Evolutionary conservation across 2,797 vertebrate species (phyloP).

Genomic region (Xenopus petersii): DNA sequence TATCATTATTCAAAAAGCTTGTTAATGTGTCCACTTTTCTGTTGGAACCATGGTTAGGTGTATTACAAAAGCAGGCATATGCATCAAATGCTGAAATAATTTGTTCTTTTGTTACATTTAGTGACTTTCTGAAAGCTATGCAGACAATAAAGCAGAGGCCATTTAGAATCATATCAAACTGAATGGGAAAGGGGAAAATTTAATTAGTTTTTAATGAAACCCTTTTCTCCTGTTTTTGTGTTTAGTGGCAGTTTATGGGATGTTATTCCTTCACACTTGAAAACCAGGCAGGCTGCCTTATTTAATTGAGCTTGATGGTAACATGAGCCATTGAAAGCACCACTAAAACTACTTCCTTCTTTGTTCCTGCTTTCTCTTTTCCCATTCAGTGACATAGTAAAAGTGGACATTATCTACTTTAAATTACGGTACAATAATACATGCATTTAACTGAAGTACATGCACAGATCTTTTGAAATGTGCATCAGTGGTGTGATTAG

Average conservation of each 20-base stretch:
- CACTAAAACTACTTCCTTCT: slow-evolving; percentile 20
- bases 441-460: too few species aligned
- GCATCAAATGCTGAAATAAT: slow-evolving; percentile 36
- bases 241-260: slow-evolving; percentile 34
- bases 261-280: slow-evolving; percentile 36
- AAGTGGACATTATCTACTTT: not conserved
- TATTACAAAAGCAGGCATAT: slow-evolving; percentile 38
- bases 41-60: slow-evolving; percentile 4
- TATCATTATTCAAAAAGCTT: slow-evolving; percentile 26
- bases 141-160: slow-evolving; percentile 40
- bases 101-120: slow-evolving; percentile 40
- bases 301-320: slow-evolving; percentile 40
- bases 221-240: slow-evolving; percentile 29
- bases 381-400: slow-evolving; percentile 20
- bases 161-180: slow-evolving; percentile 43
- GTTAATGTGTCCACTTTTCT: slow-evolving; percentile 25
- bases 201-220: slow-evolving; percentile 45
- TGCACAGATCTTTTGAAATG: too few species aligned
- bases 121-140: slow-evolving; percentile 34
- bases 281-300: slow-evolving; percentile 30
- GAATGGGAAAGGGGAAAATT: slow-evolving; percentile 27
- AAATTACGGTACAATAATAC: too few species aligned
- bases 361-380: slow-evolving; percentile 23
- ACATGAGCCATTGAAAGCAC: slow-evolving; percentile 33
- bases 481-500: too few species aligned